Evolutionary conservation across 2,888 invertebrate species (phyloP), one percentile per base, ranked within the genome.

Genomic region (Monopis laevigella): DNA sequence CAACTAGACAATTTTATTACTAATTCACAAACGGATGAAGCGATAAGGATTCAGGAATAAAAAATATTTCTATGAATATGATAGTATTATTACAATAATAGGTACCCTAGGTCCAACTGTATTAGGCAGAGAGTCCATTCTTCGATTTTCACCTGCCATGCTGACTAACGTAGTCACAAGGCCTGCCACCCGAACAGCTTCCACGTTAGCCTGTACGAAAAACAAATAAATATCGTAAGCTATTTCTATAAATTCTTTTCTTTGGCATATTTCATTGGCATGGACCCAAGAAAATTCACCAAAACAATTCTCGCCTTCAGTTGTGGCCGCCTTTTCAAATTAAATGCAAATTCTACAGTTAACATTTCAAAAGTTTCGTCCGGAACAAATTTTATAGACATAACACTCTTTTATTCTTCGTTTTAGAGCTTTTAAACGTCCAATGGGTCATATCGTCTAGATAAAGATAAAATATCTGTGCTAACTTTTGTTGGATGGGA

Each of bases 81-180:
- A n/a, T n/a, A n/a, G n/a, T n/a, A n/a, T n/a, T n/a, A n/a, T n/a
- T n/a, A n/a, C n/a, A n/a, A 21, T 21, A 8, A 14, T 17, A 32
- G n/a, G n/a, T 70, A 82, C 82, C 73, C 82, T 70, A 28, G 82
- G 82, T 70, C 82, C 82, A 45, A 78, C 73, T 64, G 74, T 78
- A 72, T 80, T 80, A 40, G 80, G 80, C 50, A 78, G 64, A 42
- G 73, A 66, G 56, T 77, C 73, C 82, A 81, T 75, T 55, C 82
- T 68, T 56, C 71, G 59, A 69, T 67, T 66, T 82, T 85, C 86
- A 36, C 89, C 89, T 45, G 90, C 89, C 60, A 91, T 89, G 78
- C 89, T 90, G 66, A 92, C 90, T 68, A 92, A 84, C 53, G 91
- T 90, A 54, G 92, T 91, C 60, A 92, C 89, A 60, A 92, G 83